Evolutionary conservation across 2,113 vertebrate species (phyloP), one percentile per base, ranked within the genome.

Genomic region (Alligator sinensis): DNA sequence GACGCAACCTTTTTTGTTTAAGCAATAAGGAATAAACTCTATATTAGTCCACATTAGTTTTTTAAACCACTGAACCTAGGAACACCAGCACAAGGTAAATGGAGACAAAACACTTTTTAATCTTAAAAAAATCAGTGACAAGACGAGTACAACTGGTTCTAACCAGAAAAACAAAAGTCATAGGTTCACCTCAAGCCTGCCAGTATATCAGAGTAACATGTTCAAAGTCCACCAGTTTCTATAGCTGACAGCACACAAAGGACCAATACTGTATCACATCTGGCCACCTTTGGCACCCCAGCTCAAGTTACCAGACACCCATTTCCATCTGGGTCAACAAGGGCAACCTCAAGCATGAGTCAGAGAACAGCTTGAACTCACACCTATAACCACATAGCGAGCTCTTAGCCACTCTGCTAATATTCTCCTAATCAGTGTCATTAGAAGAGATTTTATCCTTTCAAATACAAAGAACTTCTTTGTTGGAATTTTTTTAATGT

Each of bases 1-100:
- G 87, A 91, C 14, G 14, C 96, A 95, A 94, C 89, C 84, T 96
- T 97, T 96, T 38, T 94, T 93, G 89, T 79, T 81, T 64, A 93
- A 88, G 74, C 79, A 78, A 47, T 72, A 93, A 63, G 82, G 91
- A 94, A 93, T 34, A 89, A 5, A 86, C 11, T 92, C 94, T 86
- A 11, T 64, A 54, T 17, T 21, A 85, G 68, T 84, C 82, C 9
- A 1, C 86, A 80, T 83, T 87, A 80, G 21, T 91, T 47, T 25
- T 82, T 77, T 61, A 63, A 87, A 82, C n/a, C 77, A 70, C 84
- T 34, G 47, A 66, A 72, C 74, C 7, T 38, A 38, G 38, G 38
- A 72, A 63, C 17, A 27, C 24, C 55, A 80, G 3, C 12, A 3
- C 17, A 77, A 15, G 55, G 34, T 62, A 38, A 63, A 22, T 75